Evolutionary conservation across 2,113 vertebrate species (phyloP), one percentile per base, ranked within the genome.

Genomic region (Istiophorus platypterus): DNA sequence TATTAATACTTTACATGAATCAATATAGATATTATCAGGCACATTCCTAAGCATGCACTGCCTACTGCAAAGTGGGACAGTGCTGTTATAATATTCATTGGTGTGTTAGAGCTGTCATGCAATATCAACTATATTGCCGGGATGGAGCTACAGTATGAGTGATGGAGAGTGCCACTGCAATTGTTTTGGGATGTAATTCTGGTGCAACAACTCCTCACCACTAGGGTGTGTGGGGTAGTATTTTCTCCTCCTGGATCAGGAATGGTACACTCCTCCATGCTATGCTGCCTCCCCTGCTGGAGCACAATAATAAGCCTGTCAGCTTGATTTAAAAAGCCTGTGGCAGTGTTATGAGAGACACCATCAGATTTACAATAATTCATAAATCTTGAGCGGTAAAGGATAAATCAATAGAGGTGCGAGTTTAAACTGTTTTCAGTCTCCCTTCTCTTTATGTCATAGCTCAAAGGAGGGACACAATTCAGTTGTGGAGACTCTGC

Each of bases 331-430:
- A 92, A 92, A 92, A 91, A 89, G 73, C 85, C 72, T 18, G 74
- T 85, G 88, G 85, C 88, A 85, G 88, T 76, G 84, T 91, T 91
- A 92, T 90, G 86, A 89, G 91, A 92, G 87, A 91, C 89, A 90
- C 85, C 80, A 81, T 92, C 84, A 91, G 80, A 92, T 92, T 92
- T 91, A 90, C 84, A 92, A 91, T 93, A 91, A 91, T 91, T 91
- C 91, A 93, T 91, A 92, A 91, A 93, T 92, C 86, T 81, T 59
- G n/a, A 81, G 84, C 87, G 92, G 91, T 89, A 91, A 91, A 89
- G 81, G 81, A 88, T 92, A 90, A 94, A 93, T 94, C 92, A 91
- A 87, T 89, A 87, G 86, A 85, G 58, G 81, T 86, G 85, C 78
- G 87, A 90, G 78, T 88, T 85, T 91, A 91, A 93, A 92, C 85